These are phyloP conservation scores for Pangasianodon gigas DNA, from an alignment of 2,113 vertebrate genomes.

Conservation along the genomic window DNA sequence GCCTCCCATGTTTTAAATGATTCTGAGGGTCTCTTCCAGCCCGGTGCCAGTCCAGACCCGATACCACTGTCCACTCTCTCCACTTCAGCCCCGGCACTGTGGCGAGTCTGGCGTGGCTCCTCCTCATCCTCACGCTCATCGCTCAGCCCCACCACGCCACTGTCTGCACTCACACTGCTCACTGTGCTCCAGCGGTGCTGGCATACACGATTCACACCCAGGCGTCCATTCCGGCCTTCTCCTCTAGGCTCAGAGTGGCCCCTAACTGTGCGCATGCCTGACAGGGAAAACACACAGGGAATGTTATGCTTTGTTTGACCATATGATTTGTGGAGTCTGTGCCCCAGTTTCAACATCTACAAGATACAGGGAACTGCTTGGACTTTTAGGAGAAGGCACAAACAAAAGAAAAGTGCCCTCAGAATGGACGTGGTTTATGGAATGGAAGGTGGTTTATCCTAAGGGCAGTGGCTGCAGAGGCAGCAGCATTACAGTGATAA, in stretches of 20 bases:
- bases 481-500: background rate
- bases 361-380: background rate
- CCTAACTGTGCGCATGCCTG: slow-evolving; percentile 67
- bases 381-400: background rate
- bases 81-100: slow-evolving; percentile 70
- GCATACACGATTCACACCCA: slow-evolving; percentile 61
- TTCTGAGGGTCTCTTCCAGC: slow-evolving; percentile 79
- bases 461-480: background rate
- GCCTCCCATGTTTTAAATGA: slow-evolving; percentile 81
- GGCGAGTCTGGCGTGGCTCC: slow-evolving; percentile 64
- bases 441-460: slow-evolving; percentile 1
- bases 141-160: slow-evolving; percentile 81
- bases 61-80: slow-evolving; percentile 86
- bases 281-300: background rate
- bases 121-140: slow-evolving; percentile 78
- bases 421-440: slow-evolving; percentile 5
- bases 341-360: background rate
- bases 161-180: slow-evolving; percentile 88
- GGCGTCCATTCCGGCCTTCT: slow-evolving; percentile 69
- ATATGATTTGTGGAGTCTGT: background rate
- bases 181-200: slow-evolving; percentile 88
- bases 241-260: slow-evolving; percentile 72
- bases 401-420: background rate
- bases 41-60: slow-evolving; percentile 77
- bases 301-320: background rate